phyloP scores from a whole-genome alignment of 2,888 invertebrate species.

The Eristalis arbustorum region DNA sequence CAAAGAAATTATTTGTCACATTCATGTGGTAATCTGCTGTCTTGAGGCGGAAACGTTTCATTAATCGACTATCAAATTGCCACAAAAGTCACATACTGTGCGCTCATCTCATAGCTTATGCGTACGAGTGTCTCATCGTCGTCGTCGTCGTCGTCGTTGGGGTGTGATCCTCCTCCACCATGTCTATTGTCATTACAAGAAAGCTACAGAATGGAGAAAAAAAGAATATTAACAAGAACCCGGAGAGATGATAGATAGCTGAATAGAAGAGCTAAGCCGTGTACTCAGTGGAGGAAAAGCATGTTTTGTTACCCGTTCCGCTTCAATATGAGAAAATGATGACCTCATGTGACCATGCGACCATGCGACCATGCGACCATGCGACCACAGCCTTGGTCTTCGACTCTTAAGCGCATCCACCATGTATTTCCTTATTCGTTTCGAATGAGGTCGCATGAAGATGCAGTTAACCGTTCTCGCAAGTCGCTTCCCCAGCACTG shows the following conservation, averaged over 20 bases:
- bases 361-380: constrained; percentile 38
- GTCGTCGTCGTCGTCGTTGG: neutral
- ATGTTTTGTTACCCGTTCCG: neutral
- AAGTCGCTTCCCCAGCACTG: neutral
- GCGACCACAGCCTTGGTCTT: constrained; percentile 43
- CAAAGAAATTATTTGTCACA: neutral
- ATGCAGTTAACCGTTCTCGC: constrained; percentile 29
- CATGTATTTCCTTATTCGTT: constrained; percentile 33
- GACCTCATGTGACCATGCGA: constrained; percentile 41
- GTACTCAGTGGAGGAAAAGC: neutral
- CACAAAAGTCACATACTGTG: constrained; percentile 3
- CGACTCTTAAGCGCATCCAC: constrained; percentile 27
- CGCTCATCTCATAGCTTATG: neutral
- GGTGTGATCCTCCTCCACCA: neutral
- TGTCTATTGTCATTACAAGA: neutral
- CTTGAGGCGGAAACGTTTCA: constrained; percentile 1
- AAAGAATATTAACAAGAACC: neutral
- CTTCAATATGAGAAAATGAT: constrained; percentile 18
- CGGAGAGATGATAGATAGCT: neutral
- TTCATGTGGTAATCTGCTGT: neutral
- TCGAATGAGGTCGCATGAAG: constrained; percentile 43
- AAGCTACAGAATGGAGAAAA: neutral
- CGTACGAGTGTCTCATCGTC: neutral
- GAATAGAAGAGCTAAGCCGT: neutral
- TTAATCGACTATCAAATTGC: constrained; percentile 3